A percentile compares a stretch with the other conserved stretches of the same genome.
These are phyloP conservation scores for Aleiodes sp. DNA, from an alignment of 1,140 invertebrate genomes.

Conservation along the genomic window DNA sequence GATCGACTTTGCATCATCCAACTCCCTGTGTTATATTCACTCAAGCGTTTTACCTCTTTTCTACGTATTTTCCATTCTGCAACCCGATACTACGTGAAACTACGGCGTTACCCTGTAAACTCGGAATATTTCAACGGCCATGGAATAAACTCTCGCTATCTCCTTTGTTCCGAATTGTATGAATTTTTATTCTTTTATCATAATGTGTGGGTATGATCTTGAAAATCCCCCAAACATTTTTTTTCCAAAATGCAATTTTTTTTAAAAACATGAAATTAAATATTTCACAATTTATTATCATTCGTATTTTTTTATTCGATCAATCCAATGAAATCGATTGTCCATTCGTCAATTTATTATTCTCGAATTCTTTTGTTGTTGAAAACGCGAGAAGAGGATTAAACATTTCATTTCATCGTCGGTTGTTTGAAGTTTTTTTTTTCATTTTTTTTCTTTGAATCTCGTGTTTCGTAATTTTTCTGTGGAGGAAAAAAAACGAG, in stretches of 20 bases:
- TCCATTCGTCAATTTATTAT: too few relatives aligned
- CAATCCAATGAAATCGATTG: too few relatives aligned
- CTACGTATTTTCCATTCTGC: not conserved
- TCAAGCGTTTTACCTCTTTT: not conserved
- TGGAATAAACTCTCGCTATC: not conserved
- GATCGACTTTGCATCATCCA: not conserved
- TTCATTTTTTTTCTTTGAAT: not conserved
- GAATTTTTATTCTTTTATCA: not conserved
- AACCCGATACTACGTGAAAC: conserved; percentile 11
- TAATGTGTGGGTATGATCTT: too few relatives aligned
- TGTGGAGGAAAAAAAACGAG: not conserved
- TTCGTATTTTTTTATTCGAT: too few relatives aligned
- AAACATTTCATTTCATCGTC: too few relatives aligned
- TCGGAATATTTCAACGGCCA: not conserved
- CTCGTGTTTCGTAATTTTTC: not conserved
- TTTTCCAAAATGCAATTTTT: too few relatives aligned
- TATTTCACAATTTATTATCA: too few relatives aligned
- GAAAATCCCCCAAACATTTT: too few relatives aligned
- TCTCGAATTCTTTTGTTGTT: too few relatives aligned
- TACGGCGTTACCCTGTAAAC: conserved; percentile 19
- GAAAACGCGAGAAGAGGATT: too few relatives aligned
- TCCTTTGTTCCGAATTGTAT: not conserved
- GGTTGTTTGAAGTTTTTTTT: too few relatives aligned
- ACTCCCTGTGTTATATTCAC: not conserved
- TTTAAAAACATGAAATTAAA: too few relatives aligned